Base-by-base conservation (phyloP, 2,797 vertebrate species). In the Anabacerthia variegaticeps region DNA sequence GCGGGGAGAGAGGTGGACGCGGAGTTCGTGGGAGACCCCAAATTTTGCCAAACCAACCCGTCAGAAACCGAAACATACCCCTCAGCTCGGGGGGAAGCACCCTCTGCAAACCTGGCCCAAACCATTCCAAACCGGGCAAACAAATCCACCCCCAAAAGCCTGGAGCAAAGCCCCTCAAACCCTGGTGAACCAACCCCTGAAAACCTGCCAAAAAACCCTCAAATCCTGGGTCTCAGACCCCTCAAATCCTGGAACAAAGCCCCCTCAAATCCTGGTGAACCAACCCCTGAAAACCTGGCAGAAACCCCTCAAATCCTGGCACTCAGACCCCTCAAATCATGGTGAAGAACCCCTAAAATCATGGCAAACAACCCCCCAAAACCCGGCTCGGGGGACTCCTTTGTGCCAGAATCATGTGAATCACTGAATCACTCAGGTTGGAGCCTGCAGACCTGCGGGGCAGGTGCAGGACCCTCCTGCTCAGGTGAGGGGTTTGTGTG, bases 331-430 rank as follows among this genome's bases (percentile, higher is more conserved):
- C 43, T 44, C 39, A 41, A 44, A 44, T 44, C 43, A 5, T 44
- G 19, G 43, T 19, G 19, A 20, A 44, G 39, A 54, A 6, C 36
- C 27, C 49, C 14, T 32, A 18, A 65, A 44, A 44, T 3, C 4
- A 10, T 43, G 62, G 19, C 9, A 30, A 20, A 43, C 18, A 39
- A n/a, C 4, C 46, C 46, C 41, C 43, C 49, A 26, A 83, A 83
- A 26, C 24, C 9, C 2, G 0, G 7, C 20, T 51, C 30, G 7
- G 11, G 16, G 12, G 6, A 24, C 19, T 15, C 21, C 2, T 39
- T 27, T 63, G 44, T 16, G 22, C 46, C 5, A 7, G 32, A 43
- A 6, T 5, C 1, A 1, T 2, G 10, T 17, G 41, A 34, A 37
- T 37, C 37, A 37, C 37, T 37, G 37, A 37, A 37, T 37, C 37